Evolutionary conservation across 2,888 invertebrate genomes (phyloP).

Genomic region (Eupithecia dodoneata): DNA sequence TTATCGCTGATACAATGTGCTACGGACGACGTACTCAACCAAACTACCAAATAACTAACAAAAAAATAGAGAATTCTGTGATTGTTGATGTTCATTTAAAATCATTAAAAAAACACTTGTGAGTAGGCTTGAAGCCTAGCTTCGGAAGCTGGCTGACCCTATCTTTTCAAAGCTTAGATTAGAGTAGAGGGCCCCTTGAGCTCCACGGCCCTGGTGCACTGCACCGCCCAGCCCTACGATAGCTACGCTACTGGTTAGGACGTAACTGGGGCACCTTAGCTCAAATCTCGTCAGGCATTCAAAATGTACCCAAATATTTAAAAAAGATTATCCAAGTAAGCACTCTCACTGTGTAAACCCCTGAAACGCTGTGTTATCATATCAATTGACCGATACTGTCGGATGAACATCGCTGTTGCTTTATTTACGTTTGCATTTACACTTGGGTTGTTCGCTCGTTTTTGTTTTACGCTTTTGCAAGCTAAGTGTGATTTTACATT

Average conservation of each 20-base stretch:
- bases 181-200: no score
- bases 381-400: constrained; percentile 27
- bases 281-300: background rate
- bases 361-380: constrained; percentile 22
- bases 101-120: no score
- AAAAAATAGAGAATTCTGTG: no score
- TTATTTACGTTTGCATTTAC: constrained; percentile 25
- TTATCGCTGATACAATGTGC: no score
- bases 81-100: no score
- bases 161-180: no score
- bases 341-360: constrained; percentile 2
- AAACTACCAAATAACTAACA: no score
- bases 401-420: constrained; percentile 12
- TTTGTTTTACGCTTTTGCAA: constrained; percentile 8
- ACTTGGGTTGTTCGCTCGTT: constrained; percentile 16
- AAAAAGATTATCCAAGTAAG: background rate
- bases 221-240: no score
- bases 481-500: background rate
- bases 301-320: background rate
- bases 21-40: no score
- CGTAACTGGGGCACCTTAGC: background rate
- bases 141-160: no score
- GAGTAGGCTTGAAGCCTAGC: no score
- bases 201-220: no score
- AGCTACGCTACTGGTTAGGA: background rate